Evolutionary conservation across 2,888 invertebrate genomes (phyloP), one percentile per base, ranked within the genome.

Genomic region (Heteropelma amictum): DNA sequence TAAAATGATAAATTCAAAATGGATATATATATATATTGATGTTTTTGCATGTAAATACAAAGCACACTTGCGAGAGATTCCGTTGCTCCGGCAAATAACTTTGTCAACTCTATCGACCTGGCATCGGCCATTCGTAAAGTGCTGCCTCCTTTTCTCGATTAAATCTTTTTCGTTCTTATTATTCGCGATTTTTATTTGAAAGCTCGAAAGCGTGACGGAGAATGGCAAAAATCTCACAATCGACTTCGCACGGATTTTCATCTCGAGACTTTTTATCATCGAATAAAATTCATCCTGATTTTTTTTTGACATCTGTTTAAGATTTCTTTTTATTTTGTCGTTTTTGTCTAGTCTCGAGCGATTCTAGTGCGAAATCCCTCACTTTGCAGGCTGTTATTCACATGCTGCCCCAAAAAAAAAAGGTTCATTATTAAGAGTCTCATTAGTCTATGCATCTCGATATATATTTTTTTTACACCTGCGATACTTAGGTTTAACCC

Each of bases 391-490:
- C 81, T 80, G 78, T 88, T 88, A 88, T 88, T 87, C 85, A 87
- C 88, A 88, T 88, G 88, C 88, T 86, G 82, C 81, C 86, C 86
- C 86, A 86, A 82, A 61, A 51, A 56, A 54, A 21, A 45, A 45
- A 19, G 6, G 8, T 14, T 56, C 38, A 54, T 38, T 53, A 60
- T 65, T 53, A 61, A 67, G 28, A 63, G 26, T 28, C 64, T 60
- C 61, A 77, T 79, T 77, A 77, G 76, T 77, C 65, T 70, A 49
- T n/a, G 56, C 68, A 63, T 54, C 47, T 60, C 45, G 8, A 42
- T 53, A 35, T 45, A 17, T 21, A 30, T 51, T 26, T 10, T 10
- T 51, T 83, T 78, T 82, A 84, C 82, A 84, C 80, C 84, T 80
- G 81, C 76, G 77, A 80, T 53, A 73, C 79, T 70, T 82, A 80